Evolutionary conservation across 2,888 invertebrate genomes (phyloP).

Genomic region (Cantharis flavilabris): DNA sequence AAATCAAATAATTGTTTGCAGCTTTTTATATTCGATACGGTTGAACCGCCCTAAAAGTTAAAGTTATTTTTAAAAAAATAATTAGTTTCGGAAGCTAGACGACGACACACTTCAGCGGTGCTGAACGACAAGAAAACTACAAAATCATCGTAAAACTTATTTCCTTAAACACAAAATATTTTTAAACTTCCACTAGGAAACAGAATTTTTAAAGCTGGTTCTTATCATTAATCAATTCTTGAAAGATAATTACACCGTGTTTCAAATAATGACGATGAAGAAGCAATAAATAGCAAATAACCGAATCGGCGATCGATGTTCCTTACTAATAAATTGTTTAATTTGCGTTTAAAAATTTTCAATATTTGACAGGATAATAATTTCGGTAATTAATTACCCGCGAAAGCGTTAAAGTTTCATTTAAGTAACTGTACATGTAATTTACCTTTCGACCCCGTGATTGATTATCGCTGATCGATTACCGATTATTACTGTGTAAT

Average conservation of each 20-base stretch:
- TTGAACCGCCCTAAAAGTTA: conserved; percentile 12
- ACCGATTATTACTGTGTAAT: not conserved
- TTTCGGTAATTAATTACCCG: not conserved
- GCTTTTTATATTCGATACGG: conserved; percentile 1
- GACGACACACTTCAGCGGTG: conserved; percentile 21
- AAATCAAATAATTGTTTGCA: not conserved
- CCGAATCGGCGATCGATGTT: not conserved
- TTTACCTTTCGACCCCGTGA: not conserved
- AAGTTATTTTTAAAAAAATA: conserved; percentile 34
- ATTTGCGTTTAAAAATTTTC: not conserved
- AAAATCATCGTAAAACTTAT: not conserved
- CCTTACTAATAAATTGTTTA: not conserved
- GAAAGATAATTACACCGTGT: not conserved
- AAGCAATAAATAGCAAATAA: not conserved
- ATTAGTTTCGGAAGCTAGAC: conserved; percentile 35
- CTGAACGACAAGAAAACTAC: conserved; percentile 18
- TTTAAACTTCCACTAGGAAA: not conserved
- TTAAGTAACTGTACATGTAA: not conserved
- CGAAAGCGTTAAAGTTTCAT: not conserved
- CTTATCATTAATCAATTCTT: not conserved
- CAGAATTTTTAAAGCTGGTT: not conserved
- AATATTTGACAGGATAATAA: not conserved
- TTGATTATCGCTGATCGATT: not conserved
- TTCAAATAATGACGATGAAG: not conserved
- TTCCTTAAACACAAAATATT: not conserved